A percentile compares a stretch with the other conserved stretches of the same genome.
Conservation (phyloP, 2,888 invertebrate species). For the Cryptocephalus moraei region DNA sequence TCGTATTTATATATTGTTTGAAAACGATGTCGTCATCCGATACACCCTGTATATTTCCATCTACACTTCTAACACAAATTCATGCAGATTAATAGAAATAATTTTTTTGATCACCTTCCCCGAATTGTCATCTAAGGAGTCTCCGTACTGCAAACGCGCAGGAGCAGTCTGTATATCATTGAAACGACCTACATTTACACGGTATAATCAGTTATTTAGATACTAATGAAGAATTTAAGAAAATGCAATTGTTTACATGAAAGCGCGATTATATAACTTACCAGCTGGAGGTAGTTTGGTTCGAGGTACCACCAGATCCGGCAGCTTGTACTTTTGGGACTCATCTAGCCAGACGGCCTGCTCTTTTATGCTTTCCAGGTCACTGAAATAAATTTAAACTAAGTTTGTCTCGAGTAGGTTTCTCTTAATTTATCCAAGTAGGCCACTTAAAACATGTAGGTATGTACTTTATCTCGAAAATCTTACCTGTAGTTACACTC, state of each 20-base stretch:
- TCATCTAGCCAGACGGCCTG: constrained; percentile 69
- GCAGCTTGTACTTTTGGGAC: constrained; percentile 57
- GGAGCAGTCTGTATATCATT: constrained; percentile 38
- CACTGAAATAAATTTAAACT: constrained; percentile 37
- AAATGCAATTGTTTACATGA: background rate
- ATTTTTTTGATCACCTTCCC: too few relatives aligned
- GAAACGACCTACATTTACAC: constrained; percentile 18
- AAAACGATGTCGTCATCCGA: too few relatives aligned
- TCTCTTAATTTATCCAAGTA: too few relatives aligned
- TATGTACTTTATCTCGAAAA: too few relatives aligned
- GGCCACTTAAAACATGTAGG: too few relatives aligned
- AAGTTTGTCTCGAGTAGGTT: too few relatives aligned
- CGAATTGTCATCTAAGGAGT: background rate
- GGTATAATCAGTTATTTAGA: background rate
- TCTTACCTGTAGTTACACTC: constrained; percentile 61
- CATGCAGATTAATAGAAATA: too few relatives aligned
- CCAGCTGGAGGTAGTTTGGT: constrained; percentile 61
- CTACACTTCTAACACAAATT: too few relatives aligned
- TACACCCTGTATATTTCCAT: too few relatives aligned
- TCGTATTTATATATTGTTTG: too few relatives aligned
- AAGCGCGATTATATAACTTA: constrained; percentile 18
- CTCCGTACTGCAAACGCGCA: constrained; percentile 31
- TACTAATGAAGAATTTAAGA: background rate
- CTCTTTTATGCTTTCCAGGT: constrained; percentile 57
- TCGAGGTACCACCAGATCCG: constrained; percentile 52